Evolutionary conservation across 2,888 invertebrate species (phyloP).

Genomic region (Pterostichus madidus): DNA sequence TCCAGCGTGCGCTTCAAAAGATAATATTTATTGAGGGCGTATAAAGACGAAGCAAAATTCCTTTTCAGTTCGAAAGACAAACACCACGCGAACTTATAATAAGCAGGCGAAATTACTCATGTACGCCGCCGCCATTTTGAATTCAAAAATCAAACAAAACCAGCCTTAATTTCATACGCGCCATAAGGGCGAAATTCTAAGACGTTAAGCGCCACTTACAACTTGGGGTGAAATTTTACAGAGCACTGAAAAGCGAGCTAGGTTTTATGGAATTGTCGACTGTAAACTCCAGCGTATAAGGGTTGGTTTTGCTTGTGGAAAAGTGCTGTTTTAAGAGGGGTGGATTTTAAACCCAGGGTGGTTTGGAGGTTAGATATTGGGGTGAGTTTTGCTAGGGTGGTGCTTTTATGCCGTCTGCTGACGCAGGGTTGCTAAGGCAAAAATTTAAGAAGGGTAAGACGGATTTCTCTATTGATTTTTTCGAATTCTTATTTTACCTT

Average conservation of each 20-base stretch:
- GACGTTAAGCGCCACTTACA: constrained; percentile 17
- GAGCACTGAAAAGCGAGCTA: neutral
- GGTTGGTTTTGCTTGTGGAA: constrained; percentile 36
- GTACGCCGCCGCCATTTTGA: constrained; percentile 53
- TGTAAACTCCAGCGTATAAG: neutral
- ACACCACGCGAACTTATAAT: constrained; percentile 51
- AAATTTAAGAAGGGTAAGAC: neutral
- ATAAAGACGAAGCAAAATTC: constrained; percentile 63
- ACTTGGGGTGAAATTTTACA: constrained; percentile 45
- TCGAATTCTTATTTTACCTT: too few relatives aligned
- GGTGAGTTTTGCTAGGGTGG: too few relatives aligned
- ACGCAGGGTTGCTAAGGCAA: neutral
- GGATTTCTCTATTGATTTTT: too few relatives aligned
- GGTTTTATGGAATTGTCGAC: constrained; percentile 28
- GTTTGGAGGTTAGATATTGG: too few relatives aligned
- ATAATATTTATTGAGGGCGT: constrained; percentile 62
- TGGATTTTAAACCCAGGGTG: constrained; percentile 28
- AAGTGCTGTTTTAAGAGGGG: constrained; percentile 28
- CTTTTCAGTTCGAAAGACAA: constrained; percentile 60
- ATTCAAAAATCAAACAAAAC: constrained; percentile 61
- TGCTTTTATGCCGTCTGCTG: neutral
- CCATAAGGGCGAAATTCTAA: constrained; percentile 57
- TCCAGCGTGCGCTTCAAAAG: constrained; percentile 45
- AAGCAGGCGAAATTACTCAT: constrained; percentile 38
- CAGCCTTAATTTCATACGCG: constrained; percentile 57